Percentiles rank a stretch among this genome's conserved stretches.
These are phyloP conservation scores for Mirza zaza DNA, from an alignment of 2,113 vertebrate species.

Conservation along the genomic window DNA sequence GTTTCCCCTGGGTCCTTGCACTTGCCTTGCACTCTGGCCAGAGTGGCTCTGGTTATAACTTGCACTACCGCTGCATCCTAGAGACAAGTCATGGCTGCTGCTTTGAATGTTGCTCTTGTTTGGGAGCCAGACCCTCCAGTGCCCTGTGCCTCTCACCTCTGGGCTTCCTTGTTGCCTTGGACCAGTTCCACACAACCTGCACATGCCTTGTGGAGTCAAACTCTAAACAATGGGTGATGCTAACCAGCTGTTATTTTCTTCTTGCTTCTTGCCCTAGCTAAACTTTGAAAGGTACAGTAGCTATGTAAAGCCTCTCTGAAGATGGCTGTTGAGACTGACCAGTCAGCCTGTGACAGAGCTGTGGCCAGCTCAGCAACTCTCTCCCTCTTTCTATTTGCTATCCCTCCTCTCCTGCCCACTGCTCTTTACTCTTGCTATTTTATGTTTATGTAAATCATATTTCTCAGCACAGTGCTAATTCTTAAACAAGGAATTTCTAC, in stretches of 20 bases:
- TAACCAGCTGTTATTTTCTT: background rate
- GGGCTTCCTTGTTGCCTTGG: background rate
- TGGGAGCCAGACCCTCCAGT: background rate
- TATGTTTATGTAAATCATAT: background rate
- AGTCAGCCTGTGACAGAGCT: background rate
- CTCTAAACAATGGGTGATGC: background rate
- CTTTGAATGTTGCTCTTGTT: background rate
- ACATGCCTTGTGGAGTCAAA: background rate
- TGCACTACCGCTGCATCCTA: background rate
- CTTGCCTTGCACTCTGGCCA: background rate
- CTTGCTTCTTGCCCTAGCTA: background rate
- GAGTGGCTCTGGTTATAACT: background rate
- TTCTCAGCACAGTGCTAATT: background rate
- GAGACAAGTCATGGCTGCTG: background rate
- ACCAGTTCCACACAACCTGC: background rate
- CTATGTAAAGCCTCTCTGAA: background rate
- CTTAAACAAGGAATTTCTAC: background rate
- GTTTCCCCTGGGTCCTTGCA: background rate
- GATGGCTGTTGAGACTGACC: background rate
- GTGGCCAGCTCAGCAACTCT: background rate
- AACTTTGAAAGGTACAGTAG: background rate
- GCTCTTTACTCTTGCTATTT: background rate
- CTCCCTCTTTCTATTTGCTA: background rate
- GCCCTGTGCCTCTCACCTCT: background rate
- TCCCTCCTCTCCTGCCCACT: accelerated